Evolutionary conservation across 2,113 vertebrate species (phyloP).

Genomic region (Varanus komodoensis): DNA sequence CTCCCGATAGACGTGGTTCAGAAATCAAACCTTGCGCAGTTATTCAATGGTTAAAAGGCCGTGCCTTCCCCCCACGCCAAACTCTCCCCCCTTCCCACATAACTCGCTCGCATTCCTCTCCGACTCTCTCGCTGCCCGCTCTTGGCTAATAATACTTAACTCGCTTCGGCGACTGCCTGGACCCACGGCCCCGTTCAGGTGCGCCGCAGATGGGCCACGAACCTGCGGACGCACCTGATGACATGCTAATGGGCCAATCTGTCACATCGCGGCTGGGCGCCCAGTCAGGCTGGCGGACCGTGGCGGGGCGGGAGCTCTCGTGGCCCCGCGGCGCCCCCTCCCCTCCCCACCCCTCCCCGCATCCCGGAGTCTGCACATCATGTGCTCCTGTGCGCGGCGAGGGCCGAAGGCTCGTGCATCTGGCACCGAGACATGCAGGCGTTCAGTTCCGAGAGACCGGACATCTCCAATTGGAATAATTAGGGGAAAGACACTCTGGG

Average conservation of each 20-base stretch:
- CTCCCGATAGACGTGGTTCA: too few relatives aligned
- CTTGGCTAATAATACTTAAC: conserved; percentile 81
- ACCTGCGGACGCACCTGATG: conserved; percentile 71
- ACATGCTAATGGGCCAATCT: conserved; percentile 76
- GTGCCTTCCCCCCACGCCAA: not conserved
- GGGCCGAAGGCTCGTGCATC: not conserved
- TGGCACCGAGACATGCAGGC: not conserved
- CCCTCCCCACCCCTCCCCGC: not conserved
- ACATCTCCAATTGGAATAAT: not conserved
- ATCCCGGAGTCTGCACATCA: not conserved
- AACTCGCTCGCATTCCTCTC: conserved; percentile 14
- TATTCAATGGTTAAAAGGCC: not conserved
- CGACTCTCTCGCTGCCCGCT: conserved; percentile 70
- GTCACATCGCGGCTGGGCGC: conserved; percentile 71
- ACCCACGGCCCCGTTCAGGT: conserved; percentile 68
- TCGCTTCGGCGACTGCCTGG: conserved; percentile 74
- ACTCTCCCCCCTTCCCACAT: not conserved
- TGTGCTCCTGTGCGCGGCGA: not conserved
- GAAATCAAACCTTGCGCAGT: not conserved
- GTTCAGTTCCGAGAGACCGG: not conserved
- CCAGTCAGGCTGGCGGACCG: conserved; percentile 63
- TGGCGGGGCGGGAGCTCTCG: conserved; percentile 27
- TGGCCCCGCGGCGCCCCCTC: not conserved
- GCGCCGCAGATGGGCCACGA: conserved; percentile 70
- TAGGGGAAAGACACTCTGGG: not conserved